These are phyloP conservation scores for Phaenicophaeus curvirostris DNA, from an alignment of 2,797 vertebrate genomes.

Conservation along the genomic window DNA sequence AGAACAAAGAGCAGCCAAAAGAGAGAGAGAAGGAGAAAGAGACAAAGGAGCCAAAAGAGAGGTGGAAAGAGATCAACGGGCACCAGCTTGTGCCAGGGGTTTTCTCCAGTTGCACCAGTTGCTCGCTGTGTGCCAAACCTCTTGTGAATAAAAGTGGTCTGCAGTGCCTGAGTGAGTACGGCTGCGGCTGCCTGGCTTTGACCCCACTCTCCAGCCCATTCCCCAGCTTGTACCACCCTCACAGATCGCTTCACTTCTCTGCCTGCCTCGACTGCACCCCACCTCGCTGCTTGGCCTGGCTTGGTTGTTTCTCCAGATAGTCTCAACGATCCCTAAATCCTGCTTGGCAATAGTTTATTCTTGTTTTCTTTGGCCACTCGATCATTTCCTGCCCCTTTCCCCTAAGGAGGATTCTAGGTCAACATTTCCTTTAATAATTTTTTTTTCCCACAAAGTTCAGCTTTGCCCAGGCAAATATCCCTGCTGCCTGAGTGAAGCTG, in stretches of 20 bases:
- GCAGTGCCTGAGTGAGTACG: slow-evolving; percentile 92
- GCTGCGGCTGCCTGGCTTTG: neutral
- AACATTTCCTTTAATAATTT: neutral
- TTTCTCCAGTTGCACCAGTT: slow-evolving; percentile 86
- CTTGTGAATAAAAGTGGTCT: slow-evolving; percentile 87
- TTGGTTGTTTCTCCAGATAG: neutral
- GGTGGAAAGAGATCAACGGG: slow-evolving; percentile 72
- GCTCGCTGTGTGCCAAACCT: slow-evolving; percentile 89
- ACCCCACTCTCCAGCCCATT: accelerated
- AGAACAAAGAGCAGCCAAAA: slow-evolving; percentile 83
- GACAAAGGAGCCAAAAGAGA: slow-evolving; percentile 73
- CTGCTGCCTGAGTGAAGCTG: neutral
- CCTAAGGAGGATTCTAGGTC: neutral
- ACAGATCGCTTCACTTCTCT: neutral
- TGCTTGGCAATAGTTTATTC: neutral
- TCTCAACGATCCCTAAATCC: neutral
- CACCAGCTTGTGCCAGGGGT: slow-evolving; percentile 85
- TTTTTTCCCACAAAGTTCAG: neutral
- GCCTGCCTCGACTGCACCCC: neutral
- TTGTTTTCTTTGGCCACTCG: neutral
- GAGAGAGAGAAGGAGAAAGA: slow-evolving; percentile 81
- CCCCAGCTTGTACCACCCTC: neutral
- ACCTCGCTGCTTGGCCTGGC: neutral
- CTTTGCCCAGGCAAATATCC: neutral
- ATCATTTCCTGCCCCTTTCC: neutral